These are phyloP conservation scores for Microctonus hyperodae DNA, from an alignment of 2,888 invertebrate species.

Conservation along the genomic window DNA sequence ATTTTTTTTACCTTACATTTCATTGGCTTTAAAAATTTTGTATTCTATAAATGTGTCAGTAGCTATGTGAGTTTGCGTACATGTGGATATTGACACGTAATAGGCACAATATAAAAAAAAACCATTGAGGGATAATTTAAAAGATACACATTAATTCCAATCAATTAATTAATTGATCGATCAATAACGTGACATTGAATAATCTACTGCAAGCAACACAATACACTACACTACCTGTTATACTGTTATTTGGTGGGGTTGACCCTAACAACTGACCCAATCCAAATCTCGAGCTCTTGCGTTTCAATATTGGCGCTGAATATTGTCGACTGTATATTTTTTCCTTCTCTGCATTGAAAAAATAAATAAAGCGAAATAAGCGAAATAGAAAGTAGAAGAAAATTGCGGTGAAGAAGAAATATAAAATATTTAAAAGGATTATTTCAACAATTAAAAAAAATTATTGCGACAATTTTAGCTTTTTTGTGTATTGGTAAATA, in stretches of 20 bases:
- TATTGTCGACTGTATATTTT: constrained; percentile 90
- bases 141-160: not conserved
- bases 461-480: not conserved
- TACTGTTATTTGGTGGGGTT: constrained; percentile 68
- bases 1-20: constrained; percentile 8
- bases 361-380: constrained; percentile 26
- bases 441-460: not conserved
- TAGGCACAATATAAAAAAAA: constrained; percentile 41
- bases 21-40: constrained; percentile 16
- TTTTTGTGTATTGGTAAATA: not conserved
- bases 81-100: constrained; percentile 30
- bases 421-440: not conserved
- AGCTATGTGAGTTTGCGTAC: not conserved
- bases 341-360: constrained; percentile 73
- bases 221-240: constrained; percentile 68
- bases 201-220: constrained; percentile 39
- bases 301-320: constrained; percentile 92
- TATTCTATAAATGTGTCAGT: not conserved
- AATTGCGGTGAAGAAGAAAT: not conserved
- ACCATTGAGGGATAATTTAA: not conserved
- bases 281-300: constrained; percentile 91
- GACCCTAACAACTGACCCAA: constrained; percentile 81
- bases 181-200: not conserved
- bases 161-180: not conserved
- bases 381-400: not conserved